Percentiles rank a stretch among this genome's conserved stretches.
These are phyloP conservation scores for Apamea anceps DNA, from an alignment of 2,888 invertebrate genomes.

Conservation along the genomic window DNA sequence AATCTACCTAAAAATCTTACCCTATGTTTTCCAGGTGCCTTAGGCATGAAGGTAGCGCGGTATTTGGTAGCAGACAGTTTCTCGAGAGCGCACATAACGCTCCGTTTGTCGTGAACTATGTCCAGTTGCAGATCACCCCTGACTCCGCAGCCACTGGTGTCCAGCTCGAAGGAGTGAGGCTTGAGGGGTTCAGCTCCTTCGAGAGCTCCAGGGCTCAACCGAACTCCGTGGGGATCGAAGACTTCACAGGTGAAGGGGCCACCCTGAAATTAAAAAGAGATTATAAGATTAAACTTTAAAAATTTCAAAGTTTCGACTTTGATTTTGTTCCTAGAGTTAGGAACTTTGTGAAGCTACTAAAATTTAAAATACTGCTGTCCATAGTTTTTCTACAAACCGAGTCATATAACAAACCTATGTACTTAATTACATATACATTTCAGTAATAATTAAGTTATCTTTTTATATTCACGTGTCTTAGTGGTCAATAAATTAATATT, in stretches of 20 bases:
- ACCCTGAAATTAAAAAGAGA: conserved; percentile 89
- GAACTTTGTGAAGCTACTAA: no score
- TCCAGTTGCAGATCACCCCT: conserved; percentile 97
- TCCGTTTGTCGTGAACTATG: conserved; percentile 96
- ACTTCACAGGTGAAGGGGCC: conserved; percentile 99
- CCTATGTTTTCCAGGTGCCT: conserved; percentile 94
- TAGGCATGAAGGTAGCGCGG: conserved; percentile 94
- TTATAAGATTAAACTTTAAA: no score
- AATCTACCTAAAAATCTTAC: conserved; percentile 76
- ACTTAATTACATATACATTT: no score
- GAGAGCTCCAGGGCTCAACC: conserved; percentile 92
- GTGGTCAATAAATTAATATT: no score
- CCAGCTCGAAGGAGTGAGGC: conserved; percentile 95
- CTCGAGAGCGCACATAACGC: conserved; percentile 95
- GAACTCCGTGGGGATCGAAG: conserved; percentile 97
- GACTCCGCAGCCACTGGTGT: conserved; percentile 92
- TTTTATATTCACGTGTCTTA: no score
- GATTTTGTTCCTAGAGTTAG: no score
- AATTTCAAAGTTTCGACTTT: no score
- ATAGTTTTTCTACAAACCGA: no score
- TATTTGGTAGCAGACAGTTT: conserved; percentile 94
- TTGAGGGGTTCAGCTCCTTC: conserved; percentile 96
- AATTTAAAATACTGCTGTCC: no score
- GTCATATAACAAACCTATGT: no score
- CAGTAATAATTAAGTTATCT: no score